Percentiles rank a stretch among this genome's conserved stretches.
Conservation (phyloP, 1,140 invertebrate species). For the Meloidogyne floridensis region DNA sequence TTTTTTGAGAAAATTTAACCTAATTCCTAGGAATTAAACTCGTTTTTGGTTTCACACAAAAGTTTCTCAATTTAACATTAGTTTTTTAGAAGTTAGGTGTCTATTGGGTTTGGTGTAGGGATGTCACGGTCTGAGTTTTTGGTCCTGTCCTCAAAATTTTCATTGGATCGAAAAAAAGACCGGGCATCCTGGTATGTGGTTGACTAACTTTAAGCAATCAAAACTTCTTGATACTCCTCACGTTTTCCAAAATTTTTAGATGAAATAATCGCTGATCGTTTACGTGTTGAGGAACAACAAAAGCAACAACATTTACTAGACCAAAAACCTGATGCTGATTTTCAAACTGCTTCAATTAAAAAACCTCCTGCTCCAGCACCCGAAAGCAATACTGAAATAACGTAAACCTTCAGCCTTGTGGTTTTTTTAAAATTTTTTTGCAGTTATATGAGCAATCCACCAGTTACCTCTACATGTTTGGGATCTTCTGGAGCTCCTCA, state of each 20-base stretch:
- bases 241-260: conserved; percentile 3
- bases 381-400: conserved; percentile 47
- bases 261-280: conserved; percentile 39
- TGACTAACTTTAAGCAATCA: no score
- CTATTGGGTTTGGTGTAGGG: no score
- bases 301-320: conserved; percentile 7
- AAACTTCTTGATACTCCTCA: no score
- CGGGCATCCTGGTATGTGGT: no score
- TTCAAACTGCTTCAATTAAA: no score
- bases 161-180: no score
- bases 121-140: no score
- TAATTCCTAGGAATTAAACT: no score
- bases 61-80: no score
- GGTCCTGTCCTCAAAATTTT: no score
- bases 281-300: conserved; percentile 31
- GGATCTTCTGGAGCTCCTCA: not conserved
- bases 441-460: conserved; percentile 47
- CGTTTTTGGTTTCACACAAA: no score
- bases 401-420: not conserved
- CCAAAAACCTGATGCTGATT: not conserved
- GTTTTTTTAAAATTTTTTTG: not conserved
- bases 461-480: conserved; percentile 33
- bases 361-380: not conserved
- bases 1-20: not conserved
- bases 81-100: no score